Percentiles rank a stretch among this genome's conserved stretches.
These are phyloP conservation scores for Ovis aries DNA, from an alignment of 2,113 vertebrate genomes.

Conservation along the genomic window ARS-UI_Ramb_v3.0 NC_056067.1:34317001-34317500, in stretches of 20 bases:
- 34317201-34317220: slow-evolving; percentile 79
- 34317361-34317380: slow-evolving; percentile 78
- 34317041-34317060: slow-evolving; percentile 97
- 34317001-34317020: slow-evolving; percentile 51
- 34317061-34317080: slow-evolving; percentile 92
- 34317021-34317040: slow-evolving; percentile 93
- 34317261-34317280: slow-evolving; percentile 83
- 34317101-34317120: slow-evolving; percentile 38
- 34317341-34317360: slow-evolving; percentile 84
- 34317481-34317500: slow-evolving; percentile 72
- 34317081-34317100: slow-evolving; percentile 93
- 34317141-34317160: slow-evolving; percentile 79
- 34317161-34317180: slow-evolving; percentile 85
- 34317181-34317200: slow-evolving; percentile 84
- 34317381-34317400: slow-evolving; percentile 79
- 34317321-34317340: slow-evolving; percentile 86
- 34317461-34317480: slow-evolving; percentile 68
- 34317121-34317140: slow-evolving; percentile 66
- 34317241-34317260: slow-evolving; percentile 92
- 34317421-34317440: slow-evolving; percentile 76
- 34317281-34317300: slow-evolving; percentile 89
- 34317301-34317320: slow-evolving; percentile 83
- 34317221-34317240: slow-evolving; percentile 75
- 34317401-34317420: slow-evolving; percentile 77
- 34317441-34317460: slow-evolving; percentile 75